These are phyloP conservation scores for Chaenocephalus aceratus DNA, from an alignment of 2,113 vertebrate genomes.

Conservation along the genomic window DNA sequence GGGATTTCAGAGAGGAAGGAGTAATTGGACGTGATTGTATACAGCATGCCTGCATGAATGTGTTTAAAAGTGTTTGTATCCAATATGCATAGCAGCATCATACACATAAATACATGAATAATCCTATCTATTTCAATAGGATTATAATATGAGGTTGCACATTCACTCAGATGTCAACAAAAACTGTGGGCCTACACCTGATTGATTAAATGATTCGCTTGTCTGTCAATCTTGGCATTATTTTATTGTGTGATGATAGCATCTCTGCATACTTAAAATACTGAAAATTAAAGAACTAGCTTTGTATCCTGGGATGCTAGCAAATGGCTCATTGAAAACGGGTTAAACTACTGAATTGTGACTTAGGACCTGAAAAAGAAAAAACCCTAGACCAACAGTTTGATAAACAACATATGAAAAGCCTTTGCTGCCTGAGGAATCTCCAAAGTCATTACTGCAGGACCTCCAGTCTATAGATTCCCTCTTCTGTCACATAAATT, in stretches of 20 bases:
- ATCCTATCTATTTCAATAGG: background rate
- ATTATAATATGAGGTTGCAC: background rate
- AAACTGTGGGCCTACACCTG: background rate
- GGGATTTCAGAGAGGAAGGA: background rate
- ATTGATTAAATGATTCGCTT: background rate
- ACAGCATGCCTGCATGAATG: background rate
- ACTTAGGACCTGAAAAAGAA: background rate
- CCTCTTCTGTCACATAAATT: slow-evolving; percentile 47
- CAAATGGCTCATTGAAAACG: background rate
- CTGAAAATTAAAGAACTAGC: background rate
- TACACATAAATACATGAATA: background rate
- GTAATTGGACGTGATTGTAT: slow-evolving; percentile 1
- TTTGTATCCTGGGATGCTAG: background rate
- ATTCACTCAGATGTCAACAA: slow-evolving; percentile 12
- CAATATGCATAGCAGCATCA: background rate
- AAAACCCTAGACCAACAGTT: slow-evolving; percentile 5
- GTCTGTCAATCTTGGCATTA: background rate
- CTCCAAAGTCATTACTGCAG: slow-evolving; percentile 27
- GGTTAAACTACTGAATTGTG: background rate
- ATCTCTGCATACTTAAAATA: background rate
- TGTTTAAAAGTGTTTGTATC: background rate
- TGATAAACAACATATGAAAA: slow-evolving; percentile 15
- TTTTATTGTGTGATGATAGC: background rate
- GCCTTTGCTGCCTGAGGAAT: slow-evolving; percentile 4
- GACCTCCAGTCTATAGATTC: slow-evolving; percentile 23